Conservation (phyloP, 2,113 vertebrate genomes). For the Tinamus guttatus region DNA sequence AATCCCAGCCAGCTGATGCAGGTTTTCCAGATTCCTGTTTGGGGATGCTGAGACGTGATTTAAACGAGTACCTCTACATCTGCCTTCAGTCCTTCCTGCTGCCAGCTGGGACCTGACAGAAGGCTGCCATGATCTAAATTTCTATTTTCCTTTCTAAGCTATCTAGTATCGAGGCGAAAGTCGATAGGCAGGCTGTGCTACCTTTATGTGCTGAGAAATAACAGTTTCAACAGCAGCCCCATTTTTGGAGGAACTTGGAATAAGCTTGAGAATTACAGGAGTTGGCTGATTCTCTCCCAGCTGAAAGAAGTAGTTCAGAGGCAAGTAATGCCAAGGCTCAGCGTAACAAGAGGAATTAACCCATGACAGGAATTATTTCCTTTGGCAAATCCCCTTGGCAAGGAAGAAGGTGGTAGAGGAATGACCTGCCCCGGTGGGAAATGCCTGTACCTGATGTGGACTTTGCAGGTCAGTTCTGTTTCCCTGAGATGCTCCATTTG, state of each 20-base stretch:
- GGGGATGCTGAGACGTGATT: neutral
- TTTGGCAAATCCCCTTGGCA: conserved; percentile 38
- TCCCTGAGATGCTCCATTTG: conserved; percentile 39
- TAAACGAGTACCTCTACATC: neutral
- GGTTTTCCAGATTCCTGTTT: neutral
- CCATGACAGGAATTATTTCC: conserved; percentile 33
- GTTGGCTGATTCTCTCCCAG: conserved; percentile 8
- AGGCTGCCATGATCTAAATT: neutral
- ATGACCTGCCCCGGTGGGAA: conserved; percentile 9
- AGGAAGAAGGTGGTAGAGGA: conserved; percentile 1
- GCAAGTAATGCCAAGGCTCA: neutral
- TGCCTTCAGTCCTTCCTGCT: neutral
- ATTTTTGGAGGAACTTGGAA: conserved; percentile 4
- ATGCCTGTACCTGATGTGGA: neutral
- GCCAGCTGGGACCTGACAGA: neutral
- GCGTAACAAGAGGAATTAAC: conserved; percentile 5
- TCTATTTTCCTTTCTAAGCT: neutral
- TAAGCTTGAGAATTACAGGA: conserved; percentile 31
- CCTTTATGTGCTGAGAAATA: neutral
- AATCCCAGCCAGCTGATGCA: neutral
- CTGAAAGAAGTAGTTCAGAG: conserved; percentile 36
- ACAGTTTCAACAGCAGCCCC: neutral
- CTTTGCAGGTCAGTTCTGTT: conserved; percentile 31
- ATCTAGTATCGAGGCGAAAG: neutral
- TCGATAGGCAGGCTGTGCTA: neutral